Evolutionary conservation across 2,888 invertebrate genomes (phyloP).

Genomic region (Platycheirus albimanus): DNA sequence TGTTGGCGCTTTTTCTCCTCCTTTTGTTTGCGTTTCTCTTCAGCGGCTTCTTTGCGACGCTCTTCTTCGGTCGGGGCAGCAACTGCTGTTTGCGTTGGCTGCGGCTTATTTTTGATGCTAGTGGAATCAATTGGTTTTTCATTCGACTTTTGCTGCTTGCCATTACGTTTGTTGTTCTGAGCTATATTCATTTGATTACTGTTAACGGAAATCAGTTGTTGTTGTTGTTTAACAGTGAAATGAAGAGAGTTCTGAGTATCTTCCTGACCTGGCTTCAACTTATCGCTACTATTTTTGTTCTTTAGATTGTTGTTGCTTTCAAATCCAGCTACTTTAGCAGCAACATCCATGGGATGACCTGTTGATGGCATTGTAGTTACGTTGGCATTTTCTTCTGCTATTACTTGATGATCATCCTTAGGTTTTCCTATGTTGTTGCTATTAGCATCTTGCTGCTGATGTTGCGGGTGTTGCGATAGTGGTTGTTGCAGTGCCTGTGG

Average conservation of each 20-base stretch:
- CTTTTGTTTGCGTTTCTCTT: slow-evolving; percentile 79
- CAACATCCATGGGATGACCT: not conserved
- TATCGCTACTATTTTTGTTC: slow-evolving; percentile 38
- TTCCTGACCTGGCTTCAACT: slow-evolving; percentile 18
- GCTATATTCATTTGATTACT: not conserved
- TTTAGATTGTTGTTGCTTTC: slow-evolving; percentile 35
- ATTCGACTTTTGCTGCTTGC: slow-evolving; percentile 56
- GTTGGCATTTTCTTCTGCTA: slow-evolving; percentile 28
- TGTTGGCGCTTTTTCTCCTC: slow-evolving; percentile 81
- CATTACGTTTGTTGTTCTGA: slow-evolving; percentile 51
- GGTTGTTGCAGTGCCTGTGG: slow-evolving; percentile 17
- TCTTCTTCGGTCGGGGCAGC: slow-evolving; percentile 77
- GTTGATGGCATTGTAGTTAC: not conserved
- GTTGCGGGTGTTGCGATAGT: slow-evolving; percentile 23
- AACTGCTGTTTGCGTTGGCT: slow-evolving; percentile 16
- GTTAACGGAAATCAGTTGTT: not conserved
- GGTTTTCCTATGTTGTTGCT: slow-evolving; percentile 70
- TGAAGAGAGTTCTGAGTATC: slow-evolving; percentile 23
- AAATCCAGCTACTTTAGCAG: not conserved
- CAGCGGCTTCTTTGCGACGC: slow-evolving; percentile 78
- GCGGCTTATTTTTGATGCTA: slow-evolving; percentile 63
- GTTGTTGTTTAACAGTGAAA: slow-evolving; percentile 24
- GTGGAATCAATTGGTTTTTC: slow-evolving; percentile 61
- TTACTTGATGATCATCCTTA: slow-evolving; percentile 7
- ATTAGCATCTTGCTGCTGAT: slow-evolving; percentile 68